Conservation (phyloP, 1,140 invertebrate species). For the Frieseomelitta varia region DNA sequence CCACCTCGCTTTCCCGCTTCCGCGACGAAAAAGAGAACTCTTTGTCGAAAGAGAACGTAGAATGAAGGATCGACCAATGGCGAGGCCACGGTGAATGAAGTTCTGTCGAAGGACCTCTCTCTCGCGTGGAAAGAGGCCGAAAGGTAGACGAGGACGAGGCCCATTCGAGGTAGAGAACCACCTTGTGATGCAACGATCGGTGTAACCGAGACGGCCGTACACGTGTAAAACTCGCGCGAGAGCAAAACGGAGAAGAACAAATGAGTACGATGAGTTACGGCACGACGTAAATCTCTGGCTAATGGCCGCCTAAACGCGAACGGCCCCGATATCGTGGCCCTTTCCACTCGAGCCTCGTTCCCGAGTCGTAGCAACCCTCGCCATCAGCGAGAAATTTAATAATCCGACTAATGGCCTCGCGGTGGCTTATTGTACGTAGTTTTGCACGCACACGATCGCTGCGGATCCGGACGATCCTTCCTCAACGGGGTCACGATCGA, state of each 20-base stretch:
- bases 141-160: slow-evolving; percentile 13
- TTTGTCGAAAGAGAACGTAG: too few relatives aligned
- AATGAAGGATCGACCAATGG: slow-evolving; percentile 67
- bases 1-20: too few relatives aligned
- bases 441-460: slow-evolving; percentile 32
- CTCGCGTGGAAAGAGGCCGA: slow-evolving; percentile 50
- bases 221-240: neutral
- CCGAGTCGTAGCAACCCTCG: slow-evolving; percentile 41
- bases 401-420: slow-evolving; percentile 80
- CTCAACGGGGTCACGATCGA: slow-evolving; percentile 15
- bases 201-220: slow-evolving; percentile 7
- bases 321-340: slow-evolving; percentile 71
- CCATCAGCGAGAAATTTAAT: slow-evolving; percentile 82
- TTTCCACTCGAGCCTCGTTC: neutral
- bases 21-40: too few relatives aligned
- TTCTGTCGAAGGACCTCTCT: slow-evolving; percentile 56
- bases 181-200: slow-evolving; percentile 27
- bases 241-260: slow-evolving; percentile 70
- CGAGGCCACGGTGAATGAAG: slow-evolving; percentile 65
- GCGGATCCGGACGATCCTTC: neutral
- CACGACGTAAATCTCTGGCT: slow-evolving; percentile 81
- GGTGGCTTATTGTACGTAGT: slow-evolving; percentile 73
- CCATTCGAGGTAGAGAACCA: neutral
- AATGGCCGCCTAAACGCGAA: slow-evolving; percentile 82
- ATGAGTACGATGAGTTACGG: slow-evolving; percentile 83